A percentile compares a stretch with the other conserved stretches of the same genome.
phyloP scores from a whole-genome alignment of 2,888 invertebrate genomes.

The Magallana nippona region DNA sequence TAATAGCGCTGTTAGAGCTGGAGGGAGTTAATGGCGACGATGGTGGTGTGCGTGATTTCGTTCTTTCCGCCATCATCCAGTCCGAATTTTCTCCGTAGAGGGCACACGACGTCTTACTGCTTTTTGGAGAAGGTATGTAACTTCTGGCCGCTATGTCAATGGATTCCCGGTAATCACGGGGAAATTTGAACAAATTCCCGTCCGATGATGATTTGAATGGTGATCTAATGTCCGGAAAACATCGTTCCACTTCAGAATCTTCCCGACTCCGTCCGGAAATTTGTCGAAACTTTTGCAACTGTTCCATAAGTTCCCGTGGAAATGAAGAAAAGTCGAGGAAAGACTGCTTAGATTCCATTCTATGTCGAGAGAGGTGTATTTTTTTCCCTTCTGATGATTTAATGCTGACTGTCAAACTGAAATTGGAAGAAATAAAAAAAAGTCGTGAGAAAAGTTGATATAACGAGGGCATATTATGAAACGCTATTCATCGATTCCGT shows the following conservation, averaged over 20 bases:
- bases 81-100: constrained; percentile 59
- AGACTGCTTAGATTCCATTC: constrained; percentile 4
- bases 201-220: constrained; percentile 33
- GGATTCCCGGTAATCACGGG: constrained; percentile 36
- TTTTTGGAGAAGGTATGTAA: constrained; percentile 34
- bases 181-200: constrained; percentile 43
- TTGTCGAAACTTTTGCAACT: constrained; percentile 27
- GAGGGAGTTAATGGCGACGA: constrained; percentile 50
- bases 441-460: constrained; percentile 9
- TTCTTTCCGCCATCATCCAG: constrained; percentile 63
- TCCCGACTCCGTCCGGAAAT: constrained; percentile 40
- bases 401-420: neutral
- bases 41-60: constrained; percentile 62
- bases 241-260: constrained; percentile 47
- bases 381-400: neutral
- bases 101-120: neutral
- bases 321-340: neutral
- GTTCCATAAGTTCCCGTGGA: constrained; percentile 40
- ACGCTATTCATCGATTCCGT: constrained; percentile 6
- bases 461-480: constrained; percentile 27
- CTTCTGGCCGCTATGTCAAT: constrained; percentile 14
- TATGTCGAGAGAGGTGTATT: neutral
- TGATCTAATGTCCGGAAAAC: constrained; percentile 35
- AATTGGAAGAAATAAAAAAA: neutral
- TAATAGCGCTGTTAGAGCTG: constrained; percentile 34